Base-by-base conservation (phyloP, 1,140 invertebrate genomes). In the Drosophila bipectinata region DNA sequence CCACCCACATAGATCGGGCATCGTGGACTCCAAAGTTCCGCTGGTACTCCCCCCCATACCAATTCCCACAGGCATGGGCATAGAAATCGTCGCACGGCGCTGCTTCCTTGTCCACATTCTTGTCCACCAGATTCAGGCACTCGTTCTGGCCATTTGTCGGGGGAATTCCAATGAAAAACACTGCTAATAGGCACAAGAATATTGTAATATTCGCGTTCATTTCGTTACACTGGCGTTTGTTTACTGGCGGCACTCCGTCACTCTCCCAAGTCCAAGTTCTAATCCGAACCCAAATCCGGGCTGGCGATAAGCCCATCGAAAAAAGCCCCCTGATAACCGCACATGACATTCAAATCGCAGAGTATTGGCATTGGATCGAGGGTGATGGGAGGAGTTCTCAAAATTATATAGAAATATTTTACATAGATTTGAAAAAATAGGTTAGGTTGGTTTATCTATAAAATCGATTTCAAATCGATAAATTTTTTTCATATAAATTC, bases 31-130 rank as follows among this genome's bases (percentile, higher is more conserved):
- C 77, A 1, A 90, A 14, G 1, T 47, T 26, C 0, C 82, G 63
- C 30, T 81, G 53, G 1, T 9, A 8, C 74, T 72, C 14, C 44
- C 48, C 0, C 7, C 63, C 73, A 39, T 76, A 57, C 90, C 90
- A 91, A 45, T 91, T 82, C 21, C 90, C 90, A 24, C 90, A 91
- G n/a, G 82, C 90, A 49, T 91, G 37, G 8, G 87, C 68, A 14
- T 81, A 66, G 26, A 91, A 91, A 10, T 91, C 77, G 14, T 79
- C 66, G 5, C 90, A 91, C 1, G 85, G 61, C 18, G 48, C 2
- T 18, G 62, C 63, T 7, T 14, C 39, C 0, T 14, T 0, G 21
- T 90, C 88, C 66, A 81, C 61, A 2, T 82, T 58, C 2, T 64
- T 48, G 3, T 63, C 61, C 26, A 45, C 12, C 1, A 51, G 30